These are phyloP conservation scores for Leptodirus hochenwartii DNA, from an alignment of 2,888 invertebrate species.

Conservation along the genomic window DNA sequence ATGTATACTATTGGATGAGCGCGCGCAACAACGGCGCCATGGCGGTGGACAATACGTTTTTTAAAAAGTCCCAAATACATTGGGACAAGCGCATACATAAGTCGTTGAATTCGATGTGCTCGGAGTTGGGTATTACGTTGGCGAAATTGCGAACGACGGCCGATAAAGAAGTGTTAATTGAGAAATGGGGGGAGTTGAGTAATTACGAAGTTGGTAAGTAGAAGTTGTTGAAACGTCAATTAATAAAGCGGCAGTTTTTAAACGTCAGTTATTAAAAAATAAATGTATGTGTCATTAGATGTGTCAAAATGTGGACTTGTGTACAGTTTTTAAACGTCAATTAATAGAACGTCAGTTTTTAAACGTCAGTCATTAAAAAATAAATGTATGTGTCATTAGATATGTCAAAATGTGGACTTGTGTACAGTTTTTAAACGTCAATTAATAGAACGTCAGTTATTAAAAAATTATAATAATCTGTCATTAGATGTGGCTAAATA, in stretches of 20 bases:
- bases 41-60: constrained; percentile 35
- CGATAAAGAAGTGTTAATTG: constrained; percentile 66
- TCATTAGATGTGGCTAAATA: too few species aligned
- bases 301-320: too few species aligned
- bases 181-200: constrained; percentile 86
- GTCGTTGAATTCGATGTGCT: constrained; percentile 88
- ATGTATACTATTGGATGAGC: constrained; percentile 66
- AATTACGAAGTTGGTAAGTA: constrained; percentile 65
- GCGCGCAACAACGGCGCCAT: constrained; percentile 25
- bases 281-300: too few species aligned
- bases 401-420: too few species aligned
- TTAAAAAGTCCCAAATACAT: constrained; percentile 69
- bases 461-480: too few species aligned
- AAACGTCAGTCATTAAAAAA: too few species aligned
- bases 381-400: too few species aligned
- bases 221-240: neutral
- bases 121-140: constrained; percentile 70
- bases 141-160: constrained; percentile 54
- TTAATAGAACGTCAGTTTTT: constrained; percentile 3
- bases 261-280: too few species aligned
- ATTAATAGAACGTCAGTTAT: constrained; percentile 2
- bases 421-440: too few species aligned
- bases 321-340: too few species aligned
- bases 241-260: constrained; percentile 3
- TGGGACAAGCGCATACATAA: constrained; percentile 93